These are phyloP conservation scores for cattle (Bos taurus) DNA, from an alignment of 2,113 vertebrate species.

Conservation along the genomic window DNA sequence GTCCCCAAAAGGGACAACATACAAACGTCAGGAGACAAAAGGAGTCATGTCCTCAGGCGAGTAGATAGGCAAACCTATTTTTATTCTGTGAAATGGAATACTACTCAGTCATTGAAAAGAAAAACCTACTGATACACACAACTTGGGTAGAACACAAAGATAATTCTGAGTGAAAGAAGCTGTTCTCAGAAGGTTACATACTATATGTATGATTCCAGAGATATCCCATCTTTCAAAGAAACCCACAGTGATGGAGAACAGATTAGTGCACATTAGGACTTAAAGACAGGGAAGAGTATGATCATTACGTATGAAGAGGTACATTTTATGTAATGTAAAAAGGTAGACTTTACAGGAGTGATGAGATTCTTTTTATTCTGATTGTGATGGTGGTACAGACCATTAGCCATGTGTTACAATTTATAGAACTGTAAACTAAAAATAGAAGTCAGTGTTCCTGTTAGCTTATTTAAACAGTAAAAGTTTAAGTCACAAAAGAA, in stretches of 20 bases:
- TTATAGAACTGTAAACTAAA: background rate
- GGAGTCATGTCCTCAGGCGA: background rate
- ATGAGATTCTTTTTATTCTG: background rate
- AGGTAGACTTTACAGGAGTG: no score
- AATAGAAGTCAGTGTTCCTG: background rate
- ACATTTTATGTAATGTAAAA: background rate
- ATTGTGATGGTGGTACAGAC: background rate
- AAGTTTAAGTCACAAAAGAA: background rate
- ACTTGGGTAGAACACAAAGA: background rate
- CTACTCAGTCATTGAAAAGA: background rate
- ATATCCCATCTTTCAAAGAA: background rate
- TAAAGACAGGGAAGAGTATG: background rate
- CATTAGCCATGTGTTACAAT: background rate
- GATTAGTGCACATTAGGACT: accelerated
- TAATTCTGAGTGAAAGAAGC: background rate
- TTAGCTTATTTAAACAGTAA: background rate
- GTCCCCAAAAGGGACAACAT: background rate
- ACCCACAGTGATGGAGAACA: background rate
- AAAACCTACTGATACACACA: background rate
- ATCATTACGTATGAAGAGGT: background rate
- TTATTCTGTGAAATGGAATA: background rate
- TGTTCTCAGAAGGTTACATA: background rate
- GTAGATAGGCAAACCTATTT: background rate
- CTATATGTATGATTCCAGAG: no score
- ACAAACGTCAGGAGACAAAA: background rate